A percentile compares a stretch with the other conserved stretches of the same genome.
Conservation (phyloP, 1,140 invertebrate species). For the Maniola jurtina region DNA sequence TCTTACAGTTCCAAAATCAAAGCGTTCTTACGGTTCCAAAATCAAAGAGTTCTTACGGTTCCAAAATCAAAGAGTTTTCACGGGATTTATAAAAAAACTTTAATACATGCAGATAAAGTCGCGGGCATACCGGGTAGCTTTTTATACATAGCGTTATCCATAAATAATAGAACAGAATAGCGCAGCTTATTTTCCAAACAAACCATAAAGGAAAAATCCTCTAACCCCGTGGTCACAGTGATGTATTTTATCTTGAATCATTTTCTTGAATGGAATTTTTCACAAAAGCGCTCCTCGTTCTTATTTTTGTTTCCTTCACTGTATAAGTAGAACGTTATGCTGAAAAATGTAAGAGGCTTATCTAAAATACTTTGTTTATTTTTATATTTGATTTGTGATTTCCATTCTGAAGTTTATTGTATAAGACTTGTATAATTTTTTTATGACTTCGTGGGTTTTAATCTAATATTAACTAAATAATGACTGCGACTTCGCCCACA, state of each 20-base stretch:
- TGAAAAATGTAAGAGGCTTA: constrained; percentile 20
- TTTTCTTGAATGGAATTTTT: constrained; percentile 13
- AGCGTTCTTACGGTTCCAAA: too few relatives aligned
- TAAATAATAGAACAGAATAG: not conserved
- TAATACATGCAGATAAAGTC: too few relatives aligned
- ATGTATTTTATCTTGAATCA: constrained; percentile 2
- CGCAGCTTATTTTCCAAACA: constrained; percentile 1
- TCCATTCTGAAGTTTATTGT: not conserved
- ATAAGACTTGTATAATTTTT: too few relatives aligned
- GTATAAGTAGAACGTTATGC: not conserved
- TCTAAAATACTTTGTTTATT: constrained; percentile 13
- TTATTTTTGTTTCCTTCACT: not conserved
- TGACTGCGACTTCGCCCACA: too few relatives aligned
- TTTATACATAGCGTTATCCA: too few relatives aligned
- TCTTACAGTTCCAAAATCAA: too few relatives aligned
- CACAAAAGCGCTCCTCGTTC: constrained; percentile 1
- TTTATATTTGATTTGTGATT: constrained; percentile 2
- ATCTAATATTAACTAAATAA: too few relatives aligned
- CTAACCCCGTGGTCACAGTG: not conserved
- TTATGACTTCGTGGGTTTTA: too few relatives aligned
- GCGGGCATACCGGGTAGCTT: too few relatives aligned
- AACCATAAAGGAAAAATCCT: constrained; percentile 2
- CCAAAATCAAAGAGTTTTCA: too few relatives aligned
- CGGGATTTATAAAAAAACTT: too few relatives aligned
- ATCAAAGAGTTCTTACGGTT: too few relatives aligned